phyloP scores from a whole-genome alignment of 2,113 vertebrate genomes.

The Theristicus caerulescens region DNA sequence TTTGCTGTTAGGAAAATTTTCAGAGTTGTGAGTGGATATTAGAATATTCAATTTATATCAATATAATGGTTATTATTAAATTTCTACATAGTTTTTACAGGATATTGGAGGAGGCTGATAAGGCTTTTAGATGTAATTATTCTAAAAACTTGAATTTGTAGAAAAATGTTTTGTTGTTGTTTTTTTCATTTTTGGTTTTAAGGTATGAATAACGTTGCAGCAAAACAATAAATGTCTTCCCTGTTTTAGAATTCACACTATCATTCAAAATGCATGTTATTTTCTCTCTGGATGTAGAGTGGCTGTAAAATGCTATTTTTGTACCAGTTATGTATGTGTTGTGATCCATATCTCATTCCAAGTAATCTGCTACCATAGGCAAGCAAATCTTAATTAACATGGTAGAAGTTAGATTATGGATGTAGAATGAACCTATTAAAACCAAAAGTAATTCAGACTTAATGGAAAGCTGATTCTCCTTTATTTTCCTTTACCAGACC shows the following conservation, averaged over 20 bases:
- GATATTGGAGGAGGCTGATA: neutral
- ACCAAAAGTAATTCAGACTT: neutral
- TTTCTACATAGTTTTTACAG: neutral
- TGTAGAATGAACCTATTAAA: neutral
- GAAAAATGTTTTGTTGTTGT: neutral
- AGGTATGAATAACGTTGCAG: neutral
- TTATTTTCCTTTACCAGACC: constrained; percentile 13
- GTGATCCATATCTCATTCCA: neutral
- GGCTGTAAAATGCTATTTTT: neutral
- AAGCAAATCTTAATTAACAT: constrained; percentile 13
- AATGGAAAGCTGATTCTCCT: neutral
- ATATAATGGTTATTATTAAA: neutral
- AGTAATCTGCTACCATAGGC: neutral
- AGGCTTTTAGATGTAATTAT: neutral
- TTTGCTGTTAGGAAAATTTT: neutral
- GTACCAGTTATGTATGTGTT: neutral
- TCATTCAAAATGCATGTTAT: neutral
- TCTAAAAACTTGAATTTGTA: neutral
- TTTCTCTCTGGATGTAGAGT: neutral
- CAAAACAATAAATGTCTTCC: neutral
- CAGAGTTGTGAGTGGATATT: neutral
- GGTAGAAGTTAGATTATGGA: neutral
- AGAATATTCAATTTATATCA: neutral
- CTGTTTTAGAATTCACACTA: neutral
- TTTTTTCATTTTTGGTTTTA: neutral